phyloP scores from a whole-genome alignment of 2,888 invertebrate species.

The Scaptomyza parva region DNA sequence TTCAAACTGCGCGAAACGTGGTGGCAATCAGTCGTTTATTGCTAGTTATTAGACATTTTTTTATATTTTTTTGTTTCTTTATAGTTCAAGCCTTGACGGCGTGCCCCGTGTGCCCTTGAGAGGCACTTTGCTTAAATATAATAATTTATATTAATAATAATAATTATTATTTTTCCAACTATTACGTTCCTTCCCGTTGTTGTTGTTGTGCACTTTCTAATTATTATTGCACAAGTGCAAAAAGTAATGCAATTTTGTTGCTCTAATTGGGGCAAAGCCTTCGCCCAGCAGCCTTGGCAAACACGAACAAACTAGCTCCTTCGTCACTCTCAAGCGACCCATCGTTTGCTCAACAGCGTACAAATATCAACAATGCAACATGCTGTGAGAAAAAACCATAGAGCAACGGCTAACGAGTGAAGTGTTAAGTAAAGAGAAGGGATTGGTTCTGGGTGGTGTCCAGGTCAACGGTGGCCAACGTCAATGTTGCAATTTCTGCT shows the following conservation, averaged over 20 bases:
- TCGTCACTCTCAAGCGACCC: constrained; percentile 13
- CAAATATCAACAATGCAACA: constrained; percentile 59
- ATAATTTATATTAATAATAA: constrained; percentile 17
- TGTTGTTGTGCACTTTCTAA: constrained; percentile 53
- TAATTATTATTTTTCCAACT: constrained; percentile 25
- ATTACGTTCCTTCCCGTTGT: constrained; percentile 2
- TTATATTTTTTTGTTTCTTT: background rate
- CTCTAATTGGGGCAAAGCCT: constrained; percentile 55
- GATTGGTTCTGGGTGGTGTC: constrained; percentile 9
- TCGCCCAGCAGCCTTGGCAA: constrained; percentile 7
- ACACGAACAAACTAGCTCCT: constrained; percentile 58
- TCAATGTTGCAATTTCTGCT: constrained; percentile 28
- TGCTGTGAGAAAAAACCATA: background rate
- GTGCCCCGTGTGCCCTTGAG: constrained; percentile 21
- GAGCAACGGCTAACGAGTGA: background rate
- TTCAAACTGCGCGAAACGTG: constrained; percentile 37
- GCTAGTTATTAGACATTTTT: constrained; percentile 65
- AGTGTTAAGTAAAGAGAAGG: constrained; percentile 69
- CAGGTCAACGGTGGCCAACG: constrained; percentile 35
- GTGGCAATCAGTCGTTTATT: constrained; percentile 61
- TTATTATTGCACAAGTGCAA: constrained; percentile 67
- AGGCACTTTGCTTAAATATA: constrained; percentile 20
- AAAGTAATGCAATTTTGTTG: constrained; percentile 68
- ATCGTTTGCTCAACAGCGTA: constrained; percentile 42
- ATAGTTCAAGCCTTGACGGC: constrained; percentile 35